Percentiles rank a stretch among this genome's conserved stretches.
phyloP scores from a whole-genome alignment of 2,888 invertebrate genomes.

The Drosophila barbarae region DNA sequence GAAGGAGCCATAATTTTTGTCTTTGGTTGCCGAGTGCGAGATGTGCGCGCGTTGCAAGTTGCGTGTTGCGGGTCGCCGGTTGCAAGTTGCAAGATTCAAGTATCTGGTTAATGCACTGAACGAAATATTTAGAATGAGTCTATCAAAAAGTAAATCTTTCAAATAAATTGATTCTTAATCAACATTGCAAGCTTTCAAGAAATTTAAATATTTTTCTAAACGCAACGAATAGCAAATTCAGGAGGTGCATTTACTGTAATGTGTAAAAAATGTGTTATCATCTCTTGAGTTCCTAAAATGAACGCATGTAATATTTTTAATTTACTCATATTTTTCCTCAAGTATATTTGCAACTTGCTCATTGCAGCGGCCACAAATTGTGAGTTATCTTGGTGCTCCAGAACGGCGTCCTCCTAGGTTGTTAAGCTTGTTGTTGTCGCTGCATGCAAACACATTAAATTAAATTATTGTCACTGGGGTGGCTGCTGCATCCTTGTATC shows the following conservation, averaged over 20 bases:
- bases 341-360: background rate
- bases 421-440: conserved; percentile 37
- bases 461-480: conserved; percentile 70
- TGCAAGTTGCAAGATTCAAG: conserved; percentile 1
- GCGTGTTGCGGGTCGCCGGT: conserved; percentile 19
- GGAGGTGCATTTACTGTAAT: too few relatives aligned
- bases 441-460: conserved; percentile 75
- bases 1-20: conserved; percentile 66
- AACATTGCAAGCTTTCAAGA: background rate
- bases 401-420: conserved; percentile 34
- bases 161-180: background rate
- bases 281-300: background rate
- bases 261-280: background rate
- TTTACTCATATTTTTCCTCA: background rate
- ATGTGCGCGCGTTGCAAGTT: conserved; percentile 29
- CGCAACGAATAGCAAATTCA: background rate
- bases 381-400: conserved; percentile 63
- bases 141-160: background rate
- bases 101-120: background rate
- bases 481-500: conserved; percentile 26
- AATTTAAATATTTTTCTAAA: background rate
- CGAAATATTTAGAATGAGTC: background rate
- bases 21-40: conserved; percentile 43
- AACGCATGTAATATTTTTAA: background rate
- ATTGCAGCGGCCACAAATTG: conserved; percentile 68